Base-by-base conservation (phyloP, 2,888 invertebrate species). In the Prenolepis imparis region DNA sequence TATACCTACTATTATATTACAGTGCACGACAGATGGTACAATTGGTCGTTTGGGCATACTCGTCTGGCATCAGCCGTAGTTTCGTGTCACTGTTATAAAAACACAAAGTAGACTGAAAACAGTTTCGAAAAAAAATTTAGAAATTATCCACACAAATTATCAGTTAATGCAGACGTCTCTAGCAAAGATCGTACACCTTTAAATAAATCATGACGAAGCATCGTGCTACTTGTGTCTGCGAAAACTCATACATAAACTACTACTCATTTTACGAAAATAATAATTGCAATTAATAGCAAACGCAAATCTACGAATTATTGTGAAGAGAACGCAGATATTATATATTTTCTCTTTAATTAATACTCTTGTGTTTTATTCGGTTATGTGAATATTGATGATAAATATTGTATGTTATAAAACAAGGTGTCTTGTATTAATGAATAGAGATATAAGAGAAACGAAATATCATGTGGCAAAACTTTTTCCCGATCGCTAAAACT, bases 11-110 rank as follows among this genome's bases (percentile, higher is more conserved):
- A 90, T 90, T 90, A 90, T 82, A 84, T 85, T 90, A 72, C 72
- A 82, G 85, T 21, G 63, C 87, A 88, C 88, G 89, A 87, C 89
- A 89, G 88, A 90, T 90, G 90, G 84, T 88, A 83, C 81, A 84
- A 84, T 85, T 85, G 84, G 84, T 48, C 63, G 82, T 82, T 90
- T 82, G 85, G 85, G 67, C 82, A 87, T 85, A 72, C 83, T 55
- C 63, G 59, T 67, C 72, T 70, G 59, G 59, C 72, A 67, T n/a
- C 48, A 59, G 59, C 41, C 83, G 80, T 80, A 85, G 72, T 90
- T 90, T 90, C 84, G 84, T 84, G 83, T 84, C 82, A 61, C 57
- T 18, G 48, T 44, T 32, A 64, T 64, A 82, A 86, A 84, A 78
- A 89, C 66, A 63, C n/a, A 61, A 68, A 48, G 52, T 52, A 15